phyloP scores from a whole-genome alignment of 2,113 vertebrate species.

The Riparia riparia region DNA sequence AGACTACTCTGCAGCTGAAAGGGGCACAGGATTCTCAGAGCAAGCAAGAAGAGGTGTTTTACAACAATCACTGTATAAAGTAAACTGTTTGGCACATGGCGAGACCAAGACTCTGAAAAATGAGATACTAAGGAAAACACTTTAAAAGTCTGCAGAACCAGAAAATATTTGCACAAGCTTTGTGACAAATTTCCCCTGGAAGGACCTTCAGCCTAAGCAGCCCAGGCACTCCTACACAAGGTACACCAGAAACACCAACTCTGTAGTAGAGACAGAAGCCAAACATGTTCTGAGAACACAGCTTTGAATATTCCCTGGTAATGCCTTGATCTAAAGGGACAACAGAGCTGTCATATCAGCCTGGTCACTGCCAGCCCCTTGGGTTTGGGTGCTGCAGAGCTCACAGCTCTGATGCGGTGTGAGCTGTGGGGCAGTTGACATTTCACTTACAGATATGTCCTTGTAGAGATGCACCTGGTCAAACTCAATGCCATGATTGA shows the following conservation, averaged over 20 bases:
- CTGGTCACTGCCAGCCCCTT: background rate
- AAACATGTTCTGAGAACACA: background rate
- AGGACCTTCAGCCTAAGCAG: background rate
- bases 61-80: background rate
- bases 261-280: background rate
- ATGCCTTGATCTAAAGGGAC: background rate
- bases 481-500: conserved; percentile 80
- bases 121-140: background rate
- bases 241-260: background rate
- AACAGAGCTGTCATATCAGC: background rate
- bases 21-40: background rate
- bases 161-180: background rate
- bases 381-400: background rate
- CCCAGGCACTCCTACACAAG: background rate
- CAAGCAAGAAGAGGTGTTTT: background rate
- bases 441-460: conserved; percentile 80
- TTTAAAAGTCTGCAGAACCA: background rate
- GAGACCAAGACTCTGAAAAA: background rate
- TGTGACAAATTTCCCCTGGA: background rate
- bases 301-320: background rate
- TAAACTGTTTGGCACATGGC: background rate
- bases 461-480: conserved; percentile 84
- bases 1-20: background rate
- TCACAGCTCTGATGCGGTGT: background rate
- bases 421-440: background rate